Base-by-base conservation (phyloP, 2,888 invertebrate genomes). In the Tinea trinotella region DNA sequence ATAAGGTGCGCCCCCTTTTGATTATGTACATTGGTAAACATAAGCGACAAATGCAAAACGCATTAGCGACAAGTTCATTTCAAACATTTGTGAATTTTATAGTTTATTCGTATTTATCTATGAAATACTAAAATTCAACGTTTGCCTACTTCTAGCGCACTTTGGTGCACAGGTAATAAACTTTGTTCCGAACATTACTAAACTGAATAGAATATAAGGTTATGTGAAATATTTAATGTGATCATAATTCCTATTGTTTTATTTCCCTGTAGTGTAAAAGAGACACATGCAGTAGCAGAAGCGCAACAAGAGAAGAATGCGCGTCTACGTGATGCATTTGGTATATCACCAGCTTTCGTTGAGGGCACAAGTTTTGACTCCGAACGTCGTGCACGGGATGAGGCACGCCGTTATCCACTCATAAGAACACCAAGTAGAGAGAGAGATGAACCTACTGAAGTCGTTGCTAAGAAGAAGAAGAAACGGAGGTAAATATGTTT, bases 261-360 rank as follows among this genome's bases (percentile, higher is more conserved):
- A 7, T 30, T 30, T n/a, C n/a, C n/a, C 4, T 18, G 46, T 85
- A 96, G 96, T 81, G 96, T 96, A 58, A 94, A 94, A 58, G 98
- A 97, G 74, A 97, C 97, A 49, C 98, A 99, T 87, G 96, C 97
- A 77, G 91, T 97, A 60, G 98, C 98, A 0, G 96, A 96, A 76
- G 97, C 98, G 18, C 97, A 97, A 74, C 94, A 95, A 68, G 95
- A 96, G 78, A 98, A 98, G 82, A 98, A 98, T 88, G 95, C 95
- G 1, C 91, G 93, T 55, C 87, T 98, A 57, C 91, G 97, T 54
- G 95, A 96, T 74, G 98, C 98, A 3, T 98, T 98, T 76, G 97
- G 98, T 56, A 96, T 99, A 63, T 93, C 95, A 20, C 94, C 96
- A 64, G 93, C 91, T 67, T 98, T 97, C 84, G 94, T 97, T 55